phyloP scores from a whole-genome alignment of 2,797 vertebrate species.

The Platyrinchus mystaceus region DNA sequence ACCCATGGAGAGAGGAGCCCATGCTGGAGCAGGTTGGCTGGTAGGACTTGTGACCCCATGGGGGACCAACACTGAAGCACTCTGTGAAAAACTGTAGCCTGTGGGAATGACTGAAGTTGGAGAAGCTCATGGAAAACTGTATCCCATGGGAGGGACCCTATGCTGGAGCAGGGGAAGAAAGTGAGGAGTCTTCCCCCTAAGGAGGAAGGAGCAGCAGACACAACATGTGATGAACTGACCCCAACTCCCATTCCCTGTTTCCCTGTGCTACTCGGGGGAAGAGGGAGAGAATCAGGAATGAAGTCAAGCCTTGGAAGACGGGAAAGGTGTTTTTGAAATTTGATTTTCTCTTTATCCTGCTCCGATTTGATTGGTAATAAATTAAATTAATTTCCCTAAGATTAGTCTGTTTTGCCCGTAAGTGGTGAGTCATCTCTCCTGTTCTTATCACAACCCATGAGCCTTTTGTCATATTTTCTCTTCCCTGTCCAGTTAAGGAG shows the following conservation, averaged over 20 bases:
- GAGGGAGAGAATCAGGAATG: neutral
- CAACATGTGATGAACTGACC: neutral
- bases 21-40: neutral
- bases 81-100: neutral
- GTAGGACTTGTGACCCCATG: neutral
- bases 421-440: neutral
- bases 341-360: neutral
- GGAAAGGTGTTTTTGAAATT: neutral
- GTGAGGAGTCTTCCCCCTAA: neutral
- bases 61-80: neutral
- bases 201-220: neutral
- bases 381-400: neutral
- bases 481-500: neutral
- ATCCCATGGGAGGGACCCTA: neutral
- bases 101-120: neutral
- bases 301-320: neutral
- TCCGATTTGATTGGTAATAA: neutral
- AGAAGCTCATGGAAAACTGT: neutral
- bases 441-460: rapidly evolving
- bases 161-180: neutral
- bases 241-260: neutral
- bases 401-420: neutral
- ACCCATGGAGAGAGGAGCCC: neutral
- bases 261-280: neutral
- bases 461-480: neutral